Evolutionary conservation across 37 sponge, comb jelly and placozoan species (phyloP).

Genomic region (Geodia barretti): DNA sequence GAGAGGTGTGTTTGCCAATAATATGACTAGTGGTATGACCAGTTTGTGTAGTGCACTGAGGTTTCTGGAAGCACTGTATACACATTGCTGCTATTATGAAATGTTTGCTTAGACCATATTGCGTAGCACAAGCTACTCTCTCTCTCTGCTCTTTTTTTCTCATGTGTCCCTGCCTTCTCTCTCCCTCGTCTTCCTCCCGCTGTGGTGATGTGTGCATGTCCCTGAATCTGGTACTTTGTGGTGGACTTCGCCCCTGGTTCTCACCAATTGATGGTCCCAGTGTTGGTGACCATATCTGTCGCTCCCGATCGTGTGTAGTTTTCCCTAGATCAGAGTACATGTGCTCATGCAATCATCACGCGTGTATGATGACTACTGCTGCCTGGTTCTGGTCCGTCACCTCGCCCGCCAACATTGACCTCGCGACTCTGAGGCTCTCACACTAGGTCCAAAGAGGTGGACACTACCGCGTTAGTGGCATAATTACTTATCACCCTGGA

Average conservation of each 20-base stretch:
- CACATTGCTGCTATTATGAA: too few relatives aligned
- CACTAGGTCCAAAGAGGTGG: constrained; percentile 96
- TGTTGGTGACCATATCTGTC: constrained; percentile 75
- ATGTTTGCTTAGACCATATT: too few relatives aligned
- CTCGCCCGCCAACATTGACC: constrained; percentile 95
- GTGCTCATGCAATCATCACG: constrained; percentile 91
- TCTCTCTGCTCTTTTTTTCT: too few relatives aligned
- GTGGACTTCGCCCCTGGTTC: too few relatives aligned
- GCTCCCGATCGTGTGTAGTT: constrained; percentile 92
- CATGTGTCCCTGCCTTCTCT: not conserved
- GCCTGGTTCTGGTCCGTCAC: constrained; percentile 94
- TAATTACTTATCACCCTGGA: too few relatives aligned
- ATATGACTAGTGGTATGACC: not conserved
- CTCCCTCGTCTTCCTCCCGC: not conserved
- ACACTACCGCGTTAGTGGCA: constrained; percentile 91
- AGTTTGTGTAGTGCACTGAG: too few relatives aligned
- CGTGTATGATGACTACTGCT: constrained; percentile 90
- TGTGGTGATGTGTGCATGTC: too few relatives aligned
- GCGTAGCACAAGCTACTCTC: too few relatives aligned
- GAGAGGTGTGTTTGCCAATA: not conserved
- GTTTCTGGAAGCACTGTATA: too few relatives aligned
- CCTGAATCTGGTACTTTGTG: too few relatives aligned
- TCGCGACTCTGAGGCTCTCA: constrained; percentile 98
- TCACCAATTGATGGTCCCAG: too few relatives aligned
- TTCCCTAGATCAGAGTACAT: constrained; percentile 96